Base-by-base conservation (phyloP, 2,113 vertebrate genomes). In the Struthio camelus region DNA sequence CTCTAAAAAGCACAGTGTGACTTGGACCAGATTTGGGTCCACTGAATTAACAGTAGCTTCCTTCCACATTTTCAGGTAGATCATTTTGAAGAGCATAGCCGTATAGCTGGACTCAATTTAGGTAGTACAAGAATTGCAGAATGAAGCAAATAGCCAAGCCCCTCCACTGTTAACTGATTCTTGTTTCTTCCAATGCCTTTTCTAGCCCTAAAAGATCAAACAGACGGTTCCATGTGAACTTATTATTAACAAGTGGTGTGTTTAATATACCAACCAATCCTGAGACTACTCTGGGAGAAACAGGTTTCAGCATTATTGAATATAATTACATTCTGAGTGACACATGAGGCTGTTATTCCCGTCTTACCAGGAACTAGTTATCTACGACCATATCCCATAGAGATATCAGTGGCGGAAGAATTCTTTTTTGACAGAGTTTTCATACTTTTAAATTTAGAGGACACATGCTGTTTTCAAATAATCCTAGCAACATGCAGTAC, bases 231-330 rank as follows among this genome's bases (percentile, higher is more conserved):
- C 24, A 10, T 1, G 1, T 27, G 48, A 83, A 34, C 3, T 65
- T 42, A 36, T 1, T 42, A 50, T 24, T 62, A 67, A 36, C 0
- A 4, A 50, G 30, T 50, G 27, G 44, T 8, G 2, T 22, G 34
- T 30, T 11, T 2, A 1, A 24, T 11, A 4, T 34, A n/a, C 30
- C 50, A 70, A 17, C 14, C 61, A 44, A 4, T 27, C 1, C 0
- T 14, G 40, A 36, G 8, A 27, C 14, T 32, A 6, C 6, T 2
- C 30, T n/a, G 24, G 18, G 24, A 65, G 18, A 40, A 89, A 54
- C 1, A 48, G 15, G 12, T 79, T 81, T 75, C 46, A 36, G 5
- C 30, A n/a, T 7, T 6, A 38, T 7, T 27, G 42, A 46, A 56
- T 25, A 42, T 20, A 53, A 30, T 54, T 70, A 18, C 44, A 51